phyloP scores from a whole-genome alignment of 2,888 invertebrate species.

The Tiphia femorata region DNA sequence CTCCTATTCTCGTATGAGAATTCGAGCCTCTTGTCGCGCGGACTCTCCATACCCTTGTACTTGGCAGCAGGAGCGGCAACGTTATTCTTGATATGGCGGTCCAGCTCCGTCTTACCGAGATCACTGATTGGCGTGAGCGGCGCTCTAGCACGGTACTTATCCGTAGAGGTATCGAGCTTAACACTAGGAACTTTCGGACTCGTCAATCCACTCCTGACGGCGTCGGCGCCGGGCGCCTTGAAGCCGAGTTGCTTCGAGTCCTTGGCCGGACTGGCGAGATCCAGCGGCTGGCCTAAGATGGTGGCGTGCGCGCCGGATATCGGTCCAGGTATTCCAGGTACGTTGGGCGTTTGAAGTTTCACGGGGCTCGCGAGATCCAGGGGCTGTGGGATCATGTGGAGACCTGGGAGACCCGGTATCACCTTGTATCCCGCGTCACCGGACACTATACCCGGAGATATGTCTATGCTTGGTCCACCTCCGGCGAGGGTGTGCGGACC shows the following conservation, averaged over 20 bases:
- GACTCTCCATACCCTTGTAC: slow-evolving; percentile 40
- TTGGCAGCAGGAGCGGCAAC: slow-evolving; percentile 23
- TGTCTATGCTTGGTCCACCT: slow-evolving; percentile 64
- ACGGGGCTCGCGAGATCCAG: slow-evolving; percentile 61
- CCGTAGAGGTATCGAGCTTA: slow-evolving; percentile 37
- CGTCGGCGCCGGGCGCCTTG: slow-evolving; percentile 39
- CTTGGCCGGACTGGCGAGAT: slow-evolving; percentile 59
- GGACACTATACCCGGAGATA: slow-evolving; percentile 52
- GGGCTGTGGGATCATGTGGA: slow-evolving; percentile 58
- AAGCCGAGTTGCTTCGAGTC: slow-evolving; percentile 47
- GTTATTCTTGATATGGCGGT: slow-evolving; percentile 48
- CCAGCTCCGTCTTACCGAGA: slow-evolving; percentile 38
- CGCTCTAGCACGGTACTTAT: slow-evolving; percentile 43
- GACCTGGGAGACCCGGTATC: slow-evolving; percentile 57
- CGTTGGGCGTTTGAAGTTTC: slow-evolving; percentile 42
- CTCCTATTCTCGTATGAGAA: slow-evolving; percentile 43
- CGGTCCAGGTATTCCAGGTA: slow-evolving; percentile 51
- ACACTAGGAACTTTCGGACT: slow-evolving; percentile 52
- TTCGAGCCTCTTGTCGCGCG: slow-evolving; percentile 43
- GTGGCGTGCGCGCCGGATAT: slow-evolving; percentile 27
- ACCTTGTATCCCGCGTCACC: slow-evolving; percentile 55
- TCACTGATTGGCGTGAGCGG: slow-evolving; percentile 37
- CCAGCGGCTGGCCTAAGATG: slow-evolving; percentile 52
- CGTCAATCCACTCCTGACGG: slow-evolving; percentile 26
- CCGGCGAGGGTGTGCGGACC: slow-evolving; percentile 78